A percentile compares a stretch with the other conserved stretches of the same genome.
Evolutionary conservation across 2,888 invertebrate genomes (phyloP).

Genomic region (Acrobasis consociella): DNA sequence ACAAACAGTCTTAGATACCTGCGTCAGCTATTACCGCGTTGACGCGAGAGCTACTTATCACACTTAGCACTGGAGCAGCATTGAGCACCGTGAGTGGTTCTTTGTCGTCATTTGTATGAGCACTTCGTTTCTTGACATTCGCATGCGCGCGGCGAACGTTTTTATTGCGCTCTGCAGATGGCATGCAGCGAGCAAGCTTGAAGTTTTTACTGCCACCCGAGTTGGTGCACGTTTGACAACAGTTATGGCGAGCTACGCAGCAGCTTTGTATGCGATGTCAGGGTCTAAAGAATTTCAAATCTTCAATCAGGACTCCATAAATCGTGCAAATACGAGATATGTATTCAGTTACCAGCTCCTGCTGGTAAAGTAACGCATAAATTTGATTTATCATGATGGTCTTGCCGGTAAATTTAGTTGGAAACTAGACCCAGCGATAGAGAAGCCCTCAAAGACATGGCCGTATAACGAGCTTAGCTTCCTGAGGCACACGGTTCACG

Average conservation of each 20-base stretch:
- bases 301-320: conserved; percentile 9
- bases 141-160: conserved; percentile 62
- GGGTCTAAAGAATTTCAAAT: conserved; percentile 28
- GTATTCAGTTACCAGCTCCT: conserved; percentile 11
- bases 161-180: conserved; percentile 67
- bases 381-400: conserved; percentile 1
- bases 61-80: conserved; percentile 40
- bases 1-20: conserved; percentile 49
- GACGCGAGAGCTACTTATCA: conserved; percentile 49
- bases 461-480: not conserved
- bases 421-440: not conserved
- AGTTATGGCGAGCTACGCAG: conserved; percentile 52
- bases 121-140: conserved; percentile 57
- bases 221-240: conserved; percentile 47
- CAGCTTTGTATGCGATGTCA: conserved; percentile 42
- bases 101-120: conserved; percentile 51
- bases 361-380: not conserved
- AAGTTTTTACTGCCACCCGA: conserved; percentile 58
- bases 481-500: not conserved
- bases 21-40: conserved; percentile 47
- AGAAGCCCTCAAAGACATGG: conserved; percentile 1
- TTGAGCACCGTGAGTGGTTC: conserved; percentile 39
- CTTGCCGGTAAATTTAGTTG: conserved; percentile 2
- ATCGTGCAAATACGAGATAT: conserved; percentile 12
- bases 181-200: conserved; percentile 59